phyloP scores from a whole-genome alignment of 2,888 invertebrate species.

The Brachyopa scutellaris region DNA sequence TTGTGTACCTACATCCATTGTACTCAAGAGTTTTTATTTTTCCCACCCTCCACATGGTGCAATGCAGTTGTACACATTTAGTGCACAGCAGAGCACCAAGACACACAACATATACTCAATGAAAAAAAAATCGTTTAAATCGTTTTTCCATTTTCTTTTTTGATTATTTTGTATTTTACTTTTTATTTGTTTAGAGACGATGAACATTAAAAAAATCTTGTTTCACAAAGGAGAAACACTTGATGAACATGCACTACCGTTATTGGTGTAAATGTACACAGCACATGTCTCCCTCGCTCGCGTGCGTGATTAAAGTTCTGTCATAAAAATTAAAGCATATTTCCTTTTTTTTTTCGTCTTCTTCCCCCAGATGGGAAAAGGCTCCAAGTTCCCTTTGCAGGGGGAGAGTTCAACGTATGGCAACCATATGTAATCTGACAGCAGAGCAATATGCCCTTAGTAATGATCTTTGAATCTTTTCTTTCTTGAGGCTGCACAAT shows the following conservation, averaged over 20 bases:
- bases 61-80: conserved; percentile 48
- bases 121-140: conserved; percentile 48
- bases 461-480: conserved; percentile 49
- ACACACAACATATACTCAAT: conserved; percentile 9
- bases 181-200: conserved; percentile 58
- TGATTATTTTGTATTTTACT: conserved; percentile 51
- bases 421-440: conserved; percentile 45
- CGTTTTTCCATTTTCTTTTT: conserved; percentile 53
- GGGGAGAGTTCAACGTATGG: conserved; percentile 31
- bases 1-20: not conserved
- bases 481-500: conserved; percentile 16
- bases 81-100: conserved; percentile 11
- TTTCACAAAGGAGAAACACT: conserved; percentile 33
- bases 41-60: conserved; percentile 41
- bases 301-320: conserved; percentile 55
- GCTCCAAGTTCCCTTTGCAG: conserved; percentile 5
- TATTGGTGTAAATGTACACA: not conserved
- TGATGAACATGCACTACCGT: conserved; percentile 41
- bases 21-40: not conserved
- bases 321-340: conserved; percentile 52
- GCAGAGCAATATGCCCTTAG: conserved; percentile 43
- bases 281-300: no score
- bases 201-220: conserved; percentile 18
- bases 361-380: not conserved
- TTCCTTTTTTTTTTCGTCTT: not conserved